phyloP scores from a whole-genome alignment of 2,888 invertebrate species.

The Sinhomidia bicolor region DNA sequence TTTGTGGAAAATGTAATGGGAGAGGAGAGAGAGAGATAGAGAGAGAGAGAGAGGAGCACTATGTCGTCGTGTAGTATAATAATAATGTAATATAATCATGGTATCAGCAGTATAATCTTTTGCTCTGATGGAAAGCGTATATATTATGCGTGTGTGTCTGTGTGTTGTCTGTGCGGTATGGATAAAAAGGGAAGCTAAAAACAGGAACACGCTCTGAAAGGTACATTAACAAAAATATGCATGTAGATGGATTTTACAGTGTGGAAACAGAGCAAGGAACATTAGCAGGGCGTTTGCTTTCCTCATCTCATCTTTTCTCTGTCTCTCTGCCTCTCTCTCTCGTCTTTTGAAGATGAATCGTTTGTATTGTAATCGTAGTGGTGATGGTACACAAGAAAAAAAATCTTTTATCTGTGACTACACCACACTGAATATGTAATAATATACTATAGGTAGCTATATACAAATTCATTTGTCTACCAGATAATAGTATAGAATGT shows the following conservation, averaged over 20 bases:
- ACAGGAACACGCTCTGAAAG: slow-evolving; percentile 35
- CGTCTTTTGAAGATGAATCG: slow-evolving; percentile 49
- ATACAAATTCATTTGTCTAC: no score
- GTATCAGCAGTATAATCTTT: slow-evolving; percentile 43
- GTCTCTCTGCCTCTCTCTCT: slow-evolving; percentile 22
- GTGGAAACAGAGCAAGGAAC: slow-evolving; percentile 23
- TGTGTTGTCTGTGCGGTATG: slow-evolving; percentile 44
- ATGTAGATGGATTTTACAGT: background rate
- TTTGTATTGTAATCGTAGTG: no score
- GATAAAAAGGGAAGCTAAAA: slow-evolving; percentile 57
- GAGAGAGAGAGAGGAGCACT: background rate
- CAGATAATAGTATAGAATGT: background rate
- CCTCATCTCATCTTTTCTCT: slow-evolving; percentile 54
- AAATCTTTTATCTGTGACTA: slow-evolving; percentile 32
- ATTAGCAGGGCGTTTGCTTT: slow-evolving; percentile 67
- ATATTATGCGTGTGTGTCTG: slow-evolving; percentile 18
- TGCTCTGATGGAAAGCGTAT: background rate
- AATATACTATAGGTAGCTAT: no score
- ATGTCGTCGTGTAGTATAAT: background rate
- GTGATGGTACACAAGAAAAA: slow-evolving; percentile 34
- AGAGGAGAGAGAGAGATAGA: no score
- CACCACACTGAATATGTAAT: no score
- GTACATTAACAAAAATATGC: background rate
- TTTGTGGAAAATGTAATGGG: background rate
- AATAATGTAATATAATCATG: slow-evolving; percentile 30